A percentile compares a stretch with the other conserved stretches of the same genome.
phyloP scores from a whole-genome alignment of 2,113 vertebrate genomes.

The Platichthys stellatus region DNA sequence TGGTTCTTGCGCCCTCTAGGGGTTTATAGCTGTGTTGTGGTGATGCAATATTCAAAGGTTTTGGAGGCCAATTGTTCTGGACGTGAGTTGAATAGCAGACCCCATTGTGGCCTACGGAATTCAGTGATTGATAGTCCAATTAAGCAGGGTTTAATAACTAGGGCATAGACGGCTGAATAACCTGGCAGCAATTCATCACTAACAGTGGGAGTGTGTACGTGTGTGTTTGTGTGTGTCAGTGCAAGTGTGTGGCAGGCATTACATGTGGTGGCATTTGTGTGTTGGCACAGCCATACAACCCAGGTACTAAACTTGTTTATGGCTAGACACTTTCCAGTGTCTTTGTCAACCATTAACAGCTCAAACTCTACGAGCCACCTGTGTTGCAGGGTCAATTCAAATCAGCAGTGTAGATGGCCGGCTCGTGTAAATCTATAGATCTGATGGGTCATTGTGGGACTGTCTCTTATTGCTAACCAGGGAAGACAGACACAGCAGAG shows the following conservation, averaged over 20 bases:
- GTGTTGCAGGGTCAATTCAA: conserved; percentile 24
- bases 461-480: conserved; percentile 46
- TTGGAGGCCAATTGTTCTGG: conserved; percentile 57
- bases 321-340: conserved; percentile 47
- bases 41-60: conserved; percentile 52
- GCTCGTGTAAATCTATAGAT: conserved; percentile 30
- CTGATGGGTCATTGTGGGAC: conserved; percentile 30
- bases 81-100: conserved; percentile 68
- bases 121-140: conserved; percentile 80
- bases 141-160: conserved; percentile 80
- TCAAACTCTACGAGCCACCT: conserved; percentile 29
- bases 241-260: conserved; percentile 37
- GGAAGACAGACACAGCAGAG: conserved; percentile 32
- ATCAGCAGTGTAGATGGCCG: conserved; percentile 1
- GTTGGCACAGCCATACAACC: conserved; percentile 38
- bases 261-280: conserved; percentile 38
- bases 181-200: conserved; percentile 76
- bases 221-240: conserved; percentile 32
- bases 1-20: conserved; percentile 14
- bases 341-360: conserved; percentile 48
- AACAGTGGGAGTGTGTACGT: background rate
- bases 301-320: conserved; percentile 59
- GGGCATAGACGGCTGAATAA: conserved; percentile 69
- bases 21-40: conserved; percentile 36
- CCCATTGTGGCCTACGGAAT: conserved; percentile 53